Conservation (phyloP, 1,140 invertebrate species). For the Heliothis subflexa region DNA sequence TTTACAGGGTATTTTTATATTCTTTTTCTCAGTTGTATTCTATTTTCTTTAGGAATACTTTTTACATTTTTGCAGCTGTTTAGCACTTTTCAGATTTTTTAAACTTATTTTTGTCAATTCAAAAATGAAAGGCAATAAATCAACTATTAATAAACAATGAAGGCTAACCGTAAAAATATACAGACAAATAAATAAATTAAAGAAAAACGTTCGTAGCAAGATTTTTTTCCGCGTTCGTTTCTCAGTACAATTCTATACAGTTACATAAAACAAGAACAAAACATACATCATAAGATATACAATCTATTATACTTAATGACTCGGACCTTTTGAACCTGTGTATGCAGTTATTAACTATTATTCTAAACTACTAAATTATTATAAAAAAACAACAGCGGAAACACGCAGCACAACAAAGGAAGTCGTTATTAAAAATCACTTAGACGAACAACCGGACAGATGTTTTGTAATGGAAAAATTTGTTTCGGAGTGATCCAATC, state of each 20-base stretch:
- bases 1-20: neutral
- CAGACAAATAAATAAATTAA: neutral
- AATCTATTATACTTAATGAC: conserved; percentile 38
- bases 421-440: conserved; percentile 65
- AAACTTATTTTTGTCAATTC: no score
- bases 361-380: conserved; percentile 47
- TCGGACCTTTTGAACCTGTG: conserved; percentile 38
- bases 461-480: conserved; percentile 48
- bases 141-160: neutral
- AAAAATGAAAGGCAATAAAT: neutral
- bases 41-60: no score
- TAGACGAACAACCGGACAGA: conserved; percentile 48
- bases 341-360: conserved; percentile 34
- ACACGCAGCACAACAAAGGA: conserved; percentile 54
- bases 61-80: no score
- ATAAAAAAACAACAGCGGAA: conserved; percentile 45
- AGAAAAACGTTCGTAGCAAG: neutral
- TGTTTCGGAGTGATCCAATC: conserved; percentile 49
- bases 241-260: neutral
- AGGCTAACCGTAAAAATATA: neutral
- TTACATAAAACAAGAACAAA: neutral
- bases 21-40: neutral
- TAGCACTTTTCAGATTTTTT: no score
- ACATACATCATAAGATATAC: neutral
- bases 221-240: neutral